Evolutionary conservation across 2,113 vertebrate species (phyloP).

Genomic region (Caranx ignobilis): DNA sequence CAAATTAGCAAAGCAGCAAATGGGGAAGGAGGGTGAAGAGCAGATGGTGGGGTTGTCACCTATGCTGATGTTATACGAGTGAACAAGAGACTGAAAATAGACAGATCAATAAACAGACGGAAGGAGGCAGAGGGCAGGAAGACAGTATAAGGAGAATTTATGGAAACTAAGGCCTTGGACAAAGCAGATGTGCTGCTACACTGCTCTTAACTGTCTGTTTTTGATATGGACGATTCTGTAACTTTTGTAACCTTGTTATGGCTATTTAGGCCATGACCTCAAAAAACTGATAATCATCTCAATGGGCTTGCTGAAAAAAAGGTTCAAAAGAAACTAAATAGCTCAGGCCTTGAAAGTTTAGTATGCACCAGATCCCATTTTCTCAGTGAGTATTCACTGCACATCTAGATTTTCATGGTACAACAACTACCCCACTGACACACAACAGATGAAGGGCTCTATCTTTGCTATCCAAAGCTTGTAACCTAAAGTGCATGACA

Average conservation of each 20-base stretch:
- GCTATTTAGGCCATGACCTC: too few species aligned
- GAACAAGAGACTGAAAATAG: constrained; percentile 54
- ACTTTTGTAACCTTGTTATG: too few species aligned
- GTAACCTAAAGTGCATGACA: too few species aligned
- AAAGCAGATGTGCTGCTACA: constrained; percentile 18
- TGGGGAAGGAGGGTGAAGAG: constrained; percentile 49
- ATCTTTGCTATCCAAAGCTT: too few species aligned
- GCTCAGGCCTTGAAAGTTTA: not conserved
- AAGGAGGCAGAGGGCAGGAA: constrained; percentile 52
- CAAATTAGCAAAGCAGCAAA: constrained; percentile 69
- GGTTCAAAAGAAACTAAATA: too few species aligned
- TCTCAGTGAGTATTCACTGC: not conserved
- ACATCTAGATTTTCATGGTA: too few species aligned
- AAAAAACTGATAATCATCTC: too few species aligned
- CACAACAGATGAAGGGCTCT: not conserved
- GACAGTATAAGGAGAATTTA: constrained; percentile 14
- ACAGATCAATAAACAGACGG: constrained; percentile 59
- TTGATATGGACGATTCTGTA: too few species aligned
- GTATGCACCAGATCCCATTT: not conserved
- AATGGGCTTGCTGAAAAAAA: too few species aligned
- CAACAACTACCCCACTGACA: not conserved
- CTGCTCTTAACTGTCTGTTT: not conserved
- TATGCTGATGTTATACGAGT: constrained; percentile 42
- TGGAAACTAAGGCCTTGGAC: constrained; percentile 4
- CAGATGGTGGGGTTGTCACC: constrained; percentile 63